Percentiles rank a stretch among this genome's conserved stretches.
Conservation (phyloP, 2,113 vertebrate genomes). For the Micronycteris hirsuta region DNA sequence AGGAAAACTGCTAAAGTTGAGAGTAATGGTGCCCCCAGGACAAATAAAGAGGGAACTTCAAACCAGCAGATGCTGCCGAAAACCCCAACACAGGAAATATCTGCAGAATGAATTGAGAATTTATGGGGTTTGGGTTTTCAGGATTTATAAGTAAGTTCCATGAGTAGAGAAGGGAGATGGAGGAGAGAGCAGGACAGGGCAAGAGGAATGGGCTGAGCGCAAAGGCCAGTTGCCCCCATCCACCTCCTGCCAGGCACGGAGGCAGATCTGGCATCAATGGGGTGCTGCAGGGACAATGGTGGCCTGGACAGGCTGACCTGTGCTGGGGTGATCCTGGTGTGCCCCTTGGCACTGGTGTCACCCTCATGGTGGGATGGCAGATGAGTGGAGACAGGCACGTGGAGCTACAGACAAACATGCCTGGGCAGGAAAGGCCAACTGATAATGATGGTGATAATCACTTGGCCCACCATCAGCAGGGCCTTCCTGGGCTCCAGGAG, state of each 20-base stretch:
- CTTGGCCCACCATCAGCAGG: background rate
- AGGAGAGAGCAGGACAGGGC: background rate
- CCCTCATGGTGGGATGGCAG: background rate
- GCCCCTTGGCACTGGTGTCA: background rate
- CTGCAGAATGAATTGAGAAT: slow-evolving; percentile 81
- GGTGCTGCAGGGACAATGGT: background rate
- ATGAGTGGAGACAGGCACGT: background rate
- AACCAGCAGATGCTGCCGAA: slow-evolving; percentile 85
- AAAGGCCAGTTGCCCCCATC: background rate
- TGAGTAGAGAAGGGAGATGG: slow-evolving; percentile 54
- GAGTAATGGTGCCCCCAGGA: slow-evolving; percentile 84
- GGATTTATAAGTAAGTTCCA: slow-evolving; percentile 76
- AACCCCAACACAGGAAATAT: slow-evolving; percentile 83
- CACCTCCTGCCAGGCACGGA: background rate
- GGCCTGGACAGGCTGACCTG: background rate
- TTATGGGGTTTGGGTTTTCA: slow-evolving; percentile 77
- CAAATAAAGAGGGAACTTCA: slow-evolving; percentile 83
- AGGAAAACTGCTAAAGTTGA: slow-evolving; percentile 81
- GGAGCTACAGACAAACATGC: background rate
- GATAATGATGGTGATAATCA: background rate
- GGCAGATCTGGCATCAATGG: background rate
- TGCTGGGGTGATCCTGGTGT: background rate
- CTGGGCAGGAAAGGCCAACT: background rate
- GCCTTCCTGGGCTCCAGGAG: background rate
- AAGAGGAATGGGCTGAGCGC: background rate